Conservation (phyloP, 53 echinoderm and acorn worm genomes). For the Apostichopus leukothele region DNA sequence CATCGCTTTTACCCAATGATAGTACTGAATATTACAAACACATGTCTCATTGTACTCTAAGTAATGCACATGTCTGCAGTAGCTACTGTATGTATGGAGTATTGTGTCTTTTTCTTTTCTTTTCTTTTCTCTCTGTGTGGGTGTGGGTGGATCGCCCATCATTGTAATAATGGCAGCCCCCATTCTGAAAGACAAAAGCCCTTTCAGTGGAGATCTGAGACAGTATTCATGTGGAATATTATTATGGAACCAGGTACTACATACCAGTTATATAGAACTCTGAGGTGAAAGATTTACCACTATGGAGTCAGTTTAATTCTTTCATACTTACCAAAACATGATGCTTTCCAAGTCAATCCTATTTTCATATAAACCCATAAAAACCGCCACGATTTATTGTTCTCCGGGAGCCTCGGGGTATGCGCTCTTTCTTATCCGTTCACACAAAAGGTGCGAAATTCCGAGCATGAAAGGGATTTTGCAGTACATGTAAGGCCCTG, state of each 20-base stretch:
- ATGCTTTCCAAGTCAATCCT: constrained; percentile 25
- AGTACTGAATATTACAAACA: no score
- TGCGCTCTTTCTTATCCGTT: constrained; percentile 9
- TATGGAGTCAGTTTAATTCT: neutral
- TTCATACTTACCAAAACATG: constrained; percentile 11
- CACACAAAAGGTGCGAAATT: constrained; percentile 38
- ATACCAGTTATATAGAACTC: neutral
- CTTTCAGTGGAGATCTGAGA: no score
- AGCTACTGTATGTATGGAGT: no score
- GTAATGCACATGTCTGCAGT: no score
- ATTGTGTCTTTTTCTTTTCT: no score
- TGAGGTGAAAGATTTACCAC: constrained; percentile 35
- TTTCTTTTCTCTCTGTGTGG: neutral
- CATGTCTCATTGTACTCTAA: no score
- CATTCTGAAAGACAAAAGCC: neutral
- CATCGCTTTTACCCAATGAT: no score
- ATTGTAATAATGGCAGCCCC: neutral
- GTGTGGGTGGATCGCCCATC: neutral
- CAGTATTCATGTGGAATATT: neutral
- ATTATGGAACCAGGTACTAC: neutral
- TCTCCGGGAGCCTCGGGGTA: constrained; percentile 15
- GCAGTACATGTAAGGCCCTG: constrained; percentile 33
- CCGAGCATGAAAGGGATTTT: constrained; percentile 14
- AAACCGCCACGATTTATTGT: constrained; percentile 14
- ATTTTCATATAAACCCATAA: constrained; percentile 46